phyloP scores from a whole-genome alignment of 2,113 vertebrate genomes.

The Tetrao urogallus region DNA sequence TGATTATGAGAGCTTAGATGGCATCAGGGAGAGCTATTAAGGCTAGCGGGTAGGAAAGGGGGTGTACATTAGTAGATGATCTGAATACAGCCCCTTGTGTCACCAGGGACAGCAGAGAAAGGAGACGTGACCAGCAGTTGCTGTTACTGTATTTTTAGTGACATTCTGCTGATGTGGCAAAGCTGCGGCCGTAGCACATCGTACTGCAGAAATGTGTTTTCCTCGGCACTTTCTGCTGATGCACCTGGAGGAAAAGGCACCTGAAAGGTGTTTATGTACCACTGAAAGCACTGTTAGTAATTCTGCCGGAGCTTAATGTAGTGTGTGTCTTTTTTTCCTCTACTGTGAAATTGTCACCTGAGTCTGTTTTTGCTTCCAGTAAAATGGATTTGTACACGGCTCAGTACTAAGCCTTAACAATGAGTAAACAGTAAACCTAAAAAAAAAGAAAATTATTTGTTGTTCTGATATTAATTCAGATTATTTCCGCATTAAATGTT shows the following conservation, averaged over 20 bases:
- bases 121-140: neutral
- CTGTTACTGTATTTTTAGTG: neutral
- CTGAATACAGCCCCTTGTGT: neutral
- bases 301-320: neutral
- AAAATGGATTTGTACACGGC: neutral
- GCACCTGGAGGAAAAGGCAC: neutral
- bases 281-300: neutral
- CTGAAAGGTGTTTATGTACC: neutral
- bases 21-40: neutral
- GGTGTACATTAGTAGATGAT: neutral
- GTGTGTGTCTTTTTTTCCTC: fast-evolving
- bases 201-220: neutral
- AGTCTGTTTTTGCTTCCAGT: neutral
- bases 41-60: neutral
- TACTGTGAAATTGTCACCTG: neutral
- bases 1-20: neutral
- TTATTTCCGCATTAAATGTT: neutral
- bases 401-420: neutral
- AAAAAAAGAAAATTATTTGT: neutral
- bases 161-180: neutral
- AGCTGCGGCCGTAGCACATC: neutral
- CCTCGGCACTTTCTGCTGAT: neutral
- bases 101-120: neutral
- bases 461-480: neutral
- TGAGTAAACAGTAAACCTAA: neutral